phyloP scores from a whole-genome alignment of 2,113 vertebrate species.

The Perca fluviatilis region DNA sequence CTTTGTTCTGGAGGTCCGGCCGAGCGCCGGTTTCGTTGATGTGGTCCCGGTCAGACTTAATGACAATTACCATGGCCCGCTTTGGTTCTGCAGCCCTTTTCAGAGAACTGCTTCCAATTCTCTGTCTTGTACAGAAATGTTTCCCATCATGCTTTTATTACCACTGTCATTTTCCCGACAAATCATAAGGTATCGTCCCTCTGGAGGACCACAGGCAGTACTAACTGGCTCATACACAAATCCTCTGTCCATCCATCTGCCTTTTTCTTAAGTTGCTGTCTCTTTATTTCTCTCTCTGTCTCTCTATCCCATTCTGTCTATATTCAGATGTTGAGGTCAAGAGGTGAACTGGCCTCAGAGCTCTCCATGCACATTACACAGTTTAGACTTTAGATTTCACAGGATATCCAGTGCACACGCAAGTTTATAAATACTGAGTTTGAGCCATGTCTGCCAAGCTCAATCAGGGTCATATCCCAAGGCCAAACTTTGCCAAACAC shows the following conservation, averaged over 20 bases:
- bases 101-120: slow-evolving; percentile 66
- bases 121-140: slow-evolving; percentile 44
- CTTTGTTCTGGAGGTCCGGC: slow-evolving; percentile 64
- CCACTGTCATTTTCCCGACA: slow-evolving; percentile 72
- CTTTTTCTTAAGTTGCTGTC: neutral
- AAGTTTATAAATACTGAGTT: slow-evolving; percentile 69
- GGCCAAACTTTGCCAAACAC: slow-evolving; percentile 37
- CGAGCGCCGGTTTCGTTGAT: slow-evolving; percentile 52
- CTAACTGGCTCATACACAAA: slow-evolving; percentile 31
- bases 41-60: slow-evolving; percentile 73
- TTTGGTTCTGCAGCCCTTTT: slow-evolving; percentile 41
- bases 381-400: slow-evolving; percentile 67
- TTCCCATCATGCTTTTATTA: slow-evolving; percentile 75
- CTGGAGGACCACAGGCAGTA: slow-evolving; percentile 51
- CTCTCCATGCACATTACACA: slow-evolving; percentile 35
- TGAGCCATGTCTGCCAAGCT: slow-evolving; percentile 63
- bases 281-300: slow-evolving; percentile 24
- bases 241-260: slow-evolving; percentile 35
- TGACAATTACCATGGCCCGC: slow-evolving; percentile 67
- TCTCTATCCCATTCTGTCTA: slow-evolving; percentile 33
- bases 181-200: slow-evolving; percentile 67
- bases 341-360: slow-evolving; percentile 41
- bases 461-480: slow-evolving; percentile 64
- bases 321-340: slow-evolving; percentile 61
- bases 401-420: slow-evolving; percentile 54